These are phyloP conservation scores for Uropsilus gracilis DNA, from an alignment of 2,113 vertebrate species.

Conservation along the genomic window DNA sequence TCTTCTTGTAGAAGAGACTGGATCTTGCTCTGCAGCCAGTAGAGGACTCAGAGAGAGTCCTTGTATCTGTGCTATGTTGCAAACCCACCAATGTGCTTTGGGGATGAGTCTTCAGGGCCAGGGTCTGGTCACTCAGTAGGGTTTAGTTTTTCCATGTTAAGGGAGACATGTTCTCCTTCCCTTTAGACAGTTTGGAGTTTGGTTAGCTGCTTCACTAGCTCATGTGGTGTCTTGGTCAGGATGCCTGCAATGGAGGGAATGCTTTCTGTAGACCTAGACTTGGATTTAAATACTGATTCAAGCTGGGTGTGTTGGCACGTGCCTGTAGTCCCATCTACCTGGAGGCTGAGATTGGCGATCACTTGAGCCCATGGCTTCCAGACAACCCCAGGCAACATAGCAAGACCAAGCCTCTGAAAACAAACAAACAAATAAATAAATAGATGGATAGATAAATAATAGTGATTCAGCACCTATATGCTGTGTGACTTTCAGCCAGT, in stretches of 20 bases:
- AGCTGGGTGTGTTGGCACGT: too few relatives aligned
- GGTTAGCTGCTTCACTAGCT: background rate
- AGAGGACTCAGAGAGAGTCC: background rate
- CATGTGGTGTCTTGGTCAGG: background rate
- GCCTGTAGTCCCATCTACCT: too few relatives aligned
- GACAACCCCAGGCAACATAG: too few relatives aligned
- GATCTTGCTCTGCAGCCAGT: background rate
- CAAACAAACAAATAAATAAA: too few relatives aligned
- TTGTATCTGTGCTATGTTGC: background rate
- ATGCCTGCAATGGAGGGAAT: background rate
- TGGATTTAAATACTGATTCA: background rate
- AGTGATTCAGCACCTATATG: background rate
- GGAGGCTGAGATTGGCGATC: too few relatives aligned
- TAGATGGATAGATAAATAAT: too few relatives aligned
- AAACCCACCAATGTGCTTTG: background rate
- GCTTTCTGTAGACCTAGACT: background rate
- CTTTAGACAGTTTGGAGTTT: background rate
- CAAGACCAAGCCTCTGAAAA: too few relatives aligned
- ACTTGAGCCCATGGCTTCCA: too few relatives aligned
- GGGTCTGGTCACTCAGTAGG: background rate
- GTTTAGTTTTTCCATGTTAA: background rate
- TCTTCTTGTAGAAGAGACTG: background rate
- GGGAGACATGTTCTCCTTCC: background rate
- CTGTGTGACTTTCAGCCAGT: background rate
- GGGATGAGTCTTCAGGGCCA: background rate